Percentiles rank a stretch among this genome's conserved stretches.
These are phyloP conservation scores for Hirudo medicinalis DNA, from an alignment of 1,140 invertebrate genomes.

Conservation along the genomic window DNA sequence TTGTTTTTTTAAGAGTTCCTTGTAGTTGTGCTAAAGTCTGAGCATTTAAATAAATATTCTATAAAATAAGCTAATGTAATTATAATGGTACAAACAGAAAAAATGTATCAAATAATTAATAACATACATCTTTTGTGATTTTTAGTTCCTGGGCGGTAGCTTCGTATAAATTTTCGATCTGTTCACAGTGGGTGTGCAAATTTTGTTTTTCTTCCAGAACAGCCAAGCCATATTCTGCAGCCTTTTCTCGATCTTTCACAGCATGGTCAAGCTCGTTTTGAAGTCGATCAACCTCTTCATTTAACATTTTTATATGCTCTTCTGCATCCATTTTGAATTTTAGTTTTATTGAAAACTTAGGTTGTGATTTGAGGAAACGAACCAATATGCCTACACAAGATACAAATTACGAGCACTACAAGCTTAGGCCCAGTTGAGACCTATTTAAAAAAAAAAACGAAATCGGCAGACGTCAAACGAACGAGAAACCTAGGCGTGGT, in stretches of 20 bases:
- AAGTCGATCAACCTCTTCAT: constrained; percentile 36
- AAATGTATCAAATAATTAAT: neutral
- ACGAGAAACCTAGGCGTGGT: too few species aligned
- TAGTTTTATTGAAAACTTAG: too few species aligned
- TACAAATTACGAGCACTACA: too few species aligned
- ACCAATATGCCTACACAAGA: too few species aligned
- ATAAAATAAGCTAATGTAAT: neutral
- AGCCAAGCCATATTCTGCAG: constrained; percentile 85
- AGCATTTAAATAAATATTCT: constrained; percentile 32
- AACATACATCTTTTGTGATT: constrained; percentile 76
- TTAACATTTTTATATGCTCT: neutral
- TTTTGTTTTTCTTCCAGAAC: constrained; percentile 81
- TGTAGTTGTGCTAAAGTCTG: constrained; percentile 88
- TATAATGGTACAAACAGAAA: constrained; percentile 20
- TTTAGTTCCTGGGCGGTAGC: constrained; percentile 78
- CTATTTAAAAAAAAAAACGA: too few species aligned
- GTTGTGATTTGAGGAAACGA: too few species aligned
- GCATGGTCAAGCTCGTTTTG: constrained; percentile 73
- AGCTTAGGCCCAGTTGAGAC: too few species aligned
- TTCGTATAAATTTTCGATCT: constrained; percentile 64
- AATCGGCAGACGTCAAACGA: too few species aligned
- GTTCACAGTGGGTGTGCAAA: constrained; percentile 68
- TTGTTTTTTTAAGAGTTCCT: constrained; percentile 73
- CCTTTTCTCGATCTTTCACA: constrained; percentile 76
- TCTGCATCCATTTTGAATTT: too few species aligned